phyloP scores from a whole-genome alignment of 2,888 invertebrate species.

The Allophyes oxyacanthae region DNA sequence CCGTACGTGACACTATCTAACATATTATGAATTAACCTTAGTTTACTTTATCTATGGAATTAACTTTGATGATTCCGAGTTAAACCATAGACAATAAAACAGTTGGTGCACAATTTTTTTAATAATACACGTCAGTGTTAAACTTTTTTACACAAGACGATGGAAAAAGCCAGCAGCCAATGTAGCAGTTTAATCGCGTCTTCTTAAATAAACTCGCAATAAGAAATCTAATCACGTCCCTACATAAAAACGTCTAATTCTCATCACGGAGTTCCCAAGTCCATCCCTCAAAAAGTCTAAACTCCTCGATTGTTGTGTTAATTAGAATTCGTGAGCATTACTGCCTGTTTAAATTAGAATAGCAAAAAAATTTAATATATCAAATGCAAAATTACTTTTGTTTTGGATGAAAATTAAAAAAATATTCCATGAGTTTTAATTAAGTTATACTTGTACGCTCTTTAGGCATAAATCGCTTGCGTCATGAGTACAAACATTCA shows the following conservation, averaged over 20 bases:
- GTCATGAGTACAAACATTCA: too few species aligned
- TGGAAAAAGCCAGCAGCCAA: conserved; percentile 10
- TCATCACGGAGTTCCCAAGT: conserved; percentile 54
- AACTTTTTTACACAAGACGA: conserved; percentile 2
- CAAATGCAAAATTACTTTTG: conserved; percentile 45
- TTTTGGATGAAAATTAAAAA: conserved; percentile 34
- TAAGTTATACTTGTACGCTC: conserved; percentile 8
- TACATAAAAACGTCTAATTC: conserved; percentile 53
- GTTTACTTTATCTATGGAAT: too few species aligned
- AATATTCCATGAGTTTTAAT: conserved; percentile 37
- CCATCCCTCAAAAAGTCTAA: conserved; percentile 53
- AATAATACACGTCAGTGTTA: neutral
- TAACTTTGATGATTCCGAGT: too few species aligned
- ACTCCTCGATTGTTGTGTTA: conserved; percentile 57
- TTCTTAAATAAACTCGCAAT: conserved; percentile 42
- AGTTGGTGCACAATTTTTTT: too few species aligned
- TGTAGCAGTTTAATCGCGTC: conserved; percentile 23
- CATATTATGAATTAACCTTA: too few species aligned
- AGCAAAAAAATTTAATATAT: conserved; percentile 25
- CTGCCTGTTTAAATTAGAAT: conserved; percentile 48
- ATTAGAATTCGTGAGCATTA: conserved; percentile 55
- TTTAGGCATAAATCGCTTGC: neutral
- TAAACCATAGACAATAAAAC: too few species aligned
- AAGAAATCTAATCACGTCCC: conserved; percentile 50
- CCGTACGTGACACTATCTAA: too few species aligned